Percentiles rank a stretch among this genome's conserved stretches.
These are phyloP conservation scores for Trichogramma evanescens DNA, from an alignment of 2,888 invertebrate genomes.

Conservation along the genomic window DNA sequence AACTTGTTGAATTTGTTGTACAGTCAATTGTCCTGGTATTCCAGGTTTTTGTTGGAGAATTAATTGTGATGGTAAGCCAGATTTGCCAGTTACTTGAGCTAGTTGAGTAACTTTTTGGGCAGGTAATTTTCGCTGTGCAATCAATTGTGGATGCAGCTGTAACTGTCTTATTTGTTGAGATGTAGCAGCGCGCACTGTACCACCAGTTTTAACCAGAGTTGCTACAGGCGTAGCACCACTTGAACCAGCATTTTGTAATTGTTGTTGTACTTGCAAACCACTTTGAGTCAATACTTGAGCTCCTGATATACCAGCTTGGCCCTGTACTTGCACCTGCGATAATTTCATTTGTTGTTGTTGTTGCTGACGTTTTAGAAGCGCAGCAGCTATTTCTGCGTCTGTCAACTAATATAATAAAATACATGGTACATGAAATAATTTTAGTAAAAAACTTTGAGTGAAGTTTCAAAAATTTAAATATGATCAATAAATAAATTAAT, in stretches of 20 bases:
- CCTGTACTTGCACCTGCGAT: slow-evolving; percentile 44
- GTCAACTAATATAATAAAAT: slow-evolving; percentile 38
- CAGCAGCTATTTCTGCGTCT: slow-evolving; percentile 55
- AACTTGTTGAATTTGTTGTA: slow-evolving; percentile 70
- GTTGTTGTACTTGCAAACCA: slow-evolving; percentile 51
- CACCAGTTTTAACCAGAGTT: slow-evolving; percentile 58
- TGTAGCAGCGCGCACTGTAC: slow-evolving; percentile 52
- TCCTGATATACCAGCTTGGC: slow-evolving; percentile 42
- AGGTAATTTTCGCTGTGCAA: slow-evolving; percentile 53
- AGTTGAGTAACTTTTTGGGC: slow-evolving; percentile 59
- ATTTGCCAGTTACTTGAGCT: slow-evolving; percentile 48
- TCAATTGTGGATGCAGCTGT: slow-evolving; percentile 54
- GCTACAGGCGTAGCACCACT: slow-evolving; percentile 52
- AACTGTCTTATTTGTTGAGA: slow-evolving; percentile 62
- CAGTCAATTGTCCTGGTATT: slow-evolving; percentile 59
- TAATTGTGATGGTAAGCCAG: slow-evolving; percentile 59
- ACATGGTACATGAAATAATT: too few species aligned
- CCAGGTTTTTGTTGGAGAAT: slow-evolving; percentile 64
- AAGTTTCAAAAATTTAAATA: background rate
- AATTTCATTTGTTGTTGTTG: slow-evolving; percentile 42
- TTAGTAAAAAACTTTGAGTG: too few species aligned
- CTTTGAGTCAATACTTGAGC: slow-evolving; percentile 57
- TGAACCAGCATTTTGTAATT: slow-evolving; percentile 47
- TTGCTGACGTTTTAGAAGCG: slow-evolving; percentile 54
- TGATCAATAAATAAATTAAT: background rate